Evolutionary conservation across 2,797 vertebrate genomes (phyloP), one percentile per base, ranked within the genome.

Genomic region (Erethizon dorsatum): DNA sequence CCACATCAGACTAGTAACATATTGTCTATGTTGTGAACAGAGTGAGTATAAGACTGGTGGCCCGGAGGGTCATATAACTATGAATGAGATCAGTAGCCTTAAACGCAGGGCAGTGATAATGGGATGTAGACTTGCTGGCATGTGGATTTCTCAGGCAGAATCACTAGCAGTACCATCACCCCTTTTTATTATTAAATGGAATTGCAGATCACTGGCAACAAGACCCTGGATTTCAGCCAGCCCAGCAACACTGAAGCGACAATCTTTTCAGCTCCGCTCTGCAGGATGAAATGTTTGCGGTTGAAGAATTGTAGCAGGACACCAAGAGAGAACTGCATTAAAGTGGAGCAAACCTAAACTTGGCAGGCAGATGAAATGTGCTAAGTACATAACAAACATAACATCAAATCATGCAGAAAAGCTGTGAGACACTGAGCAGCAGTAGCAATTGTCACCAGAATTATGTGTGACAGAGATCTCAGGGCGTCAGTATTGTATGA

Each of bases 221-320:
- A 87, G 91, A 94, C 77, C 73, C 63, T 97, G 97, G 96, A 87
- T 61, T 80, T 47, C 37, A 91, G 97, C 91, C 97, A 97, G 91
- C 20, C 13, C 67, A 73, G 67, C 26, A 59, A 59, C 54, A 69
- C 2, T 11, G 50, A 88, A 87, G 71, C 59, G 22, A 84, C 12
- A 11, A 33, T 94, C 28, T 5, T 56, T 85, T 20, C 83, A 95
- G 75, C 61, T 96, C 83, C 47, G 1, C 79, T 95, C 79, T 69
- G n/a, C 28, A 88, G 59, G 65, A 80, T 28, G 54, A 95, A 56
- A 83, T 92, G 91, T 95, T 96, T 94, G 63, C n/a, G 75, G 50
- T 61, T 94, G 94, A 97, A 91, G 90, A 93, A 79, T 45, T 37
- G 80, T 69, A 91, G 69, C 63, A 89, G 69, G 63, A 90, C 57